Evolutionary conservation across 2,113 vertebrate species (phyloP).

Genomic region (Acanthochromis polyacanthus): DNA sequence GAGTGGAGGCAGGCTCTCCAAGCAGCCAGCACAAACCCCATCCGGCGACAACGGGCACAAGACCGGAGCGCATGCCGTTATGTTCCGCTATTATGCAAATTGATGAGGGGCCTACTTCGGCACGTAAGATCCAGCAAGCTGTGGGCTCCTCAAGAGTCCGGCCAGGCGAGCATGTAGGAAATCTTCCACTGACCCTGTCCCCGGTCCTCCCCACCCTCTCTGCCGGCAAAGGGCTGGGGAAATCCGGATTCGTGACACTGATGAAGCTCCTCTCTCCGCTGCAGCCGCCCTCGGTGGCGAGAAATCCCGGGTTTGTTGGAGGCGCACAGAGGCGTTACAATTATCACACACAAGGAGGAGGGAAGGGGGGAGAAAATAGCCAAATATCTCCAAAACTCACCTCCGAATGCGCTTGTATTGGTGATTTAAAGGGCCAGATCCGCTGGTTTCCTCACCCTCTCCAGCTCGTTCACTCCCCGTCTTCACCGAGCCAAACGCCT

Average conservation of each 20-base stretch:
- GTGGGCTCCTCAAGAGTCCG: conserved; percentile 52
- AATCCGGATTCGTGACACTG: conserved; percentile 84
- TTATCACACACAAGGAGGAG: conserved; percentile 42
- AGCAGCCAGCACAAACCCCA: conserved; percentile 50
- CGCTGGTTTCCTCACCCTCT: conserved; percentile 72
- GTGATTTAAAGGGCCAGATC: conserved; percentile 86
- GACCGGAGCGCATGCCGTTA: conserved; percentile 64
- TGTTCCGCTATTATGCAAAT: conserved; percentile 72
- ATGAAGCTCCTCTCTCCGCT: conserved; percentile 67
- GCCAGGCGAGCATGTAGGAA: conserved; percentile 57
- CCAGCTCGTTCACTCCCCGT: conserved; percentile 76
- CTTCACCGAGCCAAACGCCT: conserved; percentile 81
- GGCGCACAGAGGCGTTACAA: conserved; percentile 43
- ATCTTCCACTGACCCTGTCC: conserved; percentile 75
- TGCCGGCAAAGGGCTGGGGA: conserved; percentile 75
- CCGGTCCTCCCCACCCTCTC: conserved; percentile 75
- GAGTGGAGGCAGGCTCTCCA: conserved; percentile 45
- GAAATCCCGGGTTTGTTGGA: conserved; percentile 43
- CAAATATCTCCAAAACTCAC: conserved; percentile 80
- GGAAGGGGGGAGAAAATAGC: conserved; percentile 32
- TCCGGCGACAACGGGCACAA: conserved; percentile 50
- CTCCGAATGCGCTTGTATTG: conserved; percentile 78
- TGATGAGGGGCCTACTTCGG: conserved; percentile 61
- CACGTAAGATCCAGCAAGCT: conserved; percentile 49
- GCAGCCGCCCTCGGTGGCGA: conserved; percentile 65